Evolutionary conservation across 2,888 invertebrate species (phyloP).

Genomic region (Microctonus hyperodae): DNA sequence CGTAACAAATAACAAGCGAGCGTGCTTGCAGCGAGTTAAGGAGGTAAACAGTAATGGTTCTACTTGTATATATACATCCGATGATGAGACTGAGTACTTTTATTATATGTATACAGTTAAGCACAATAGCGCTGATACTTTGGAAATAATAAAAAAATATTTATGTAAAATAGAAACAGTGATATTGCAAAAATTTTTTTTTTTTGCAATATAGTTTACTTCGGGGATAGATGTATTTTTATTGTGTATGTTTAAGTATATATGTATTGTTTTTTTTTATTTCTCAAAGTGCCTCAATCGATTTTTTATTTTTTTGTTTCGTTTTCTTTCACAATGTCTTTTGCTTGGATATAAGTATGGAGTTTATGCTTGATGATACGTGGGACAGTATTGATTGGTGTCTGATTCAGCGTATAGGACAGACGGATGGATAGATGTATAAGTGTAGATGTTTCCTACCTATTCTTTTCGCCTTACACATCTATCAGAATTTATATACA

Average conservation of each 20-base stretch:
- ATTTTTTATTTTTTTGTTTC: slow-evolving; percentile 11
- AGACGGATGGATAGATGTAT: slow-evolving; percentile 22
- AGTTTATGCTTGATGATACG: slow-evolving; percentile 29
- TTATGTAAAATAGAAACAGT: not conserved
- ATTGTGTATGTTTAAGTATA: too few relatives aligned
- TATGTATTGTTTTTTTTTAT: too few relatives aligned
- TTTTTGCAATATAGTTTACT: too few relatives aligned
- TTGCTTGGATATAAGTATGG: slow-evolving; percentile 18
- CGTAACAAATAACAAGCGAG: not conserved
- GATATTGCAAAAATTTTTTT: too few relatives aligned
- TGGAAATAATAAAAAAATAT: not conserved
- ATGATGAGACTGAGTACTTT: too few relatives aligned
- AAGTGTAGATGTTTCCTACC: not conserved
- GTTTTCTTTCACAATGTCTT: not conserved
- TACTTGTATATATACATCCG: not conserved
- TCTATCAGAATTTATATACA: too few relatives aligned
- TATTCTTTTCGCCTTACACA: not conserved
- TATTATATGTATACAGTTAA: too few relatives aligned
- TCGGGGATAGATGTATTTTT: too few relatives aligned
- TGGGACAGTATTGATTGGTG: slow-evolving; percentile 33
- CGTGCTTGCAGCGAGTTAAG: not conserved
- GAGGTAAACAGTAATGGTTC: not conserved
- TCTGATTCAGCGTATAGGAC: slow-evolving; percentile 27
- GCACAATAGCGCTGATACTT: not conserved
- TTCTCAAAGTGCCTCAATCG: too few relatives aligned